Percentiles rank a stretch among this genome's conserved stretches.
Conservation (phyloP, 2,888 invertebrate species). For the Acronicta aceris region DNA sequence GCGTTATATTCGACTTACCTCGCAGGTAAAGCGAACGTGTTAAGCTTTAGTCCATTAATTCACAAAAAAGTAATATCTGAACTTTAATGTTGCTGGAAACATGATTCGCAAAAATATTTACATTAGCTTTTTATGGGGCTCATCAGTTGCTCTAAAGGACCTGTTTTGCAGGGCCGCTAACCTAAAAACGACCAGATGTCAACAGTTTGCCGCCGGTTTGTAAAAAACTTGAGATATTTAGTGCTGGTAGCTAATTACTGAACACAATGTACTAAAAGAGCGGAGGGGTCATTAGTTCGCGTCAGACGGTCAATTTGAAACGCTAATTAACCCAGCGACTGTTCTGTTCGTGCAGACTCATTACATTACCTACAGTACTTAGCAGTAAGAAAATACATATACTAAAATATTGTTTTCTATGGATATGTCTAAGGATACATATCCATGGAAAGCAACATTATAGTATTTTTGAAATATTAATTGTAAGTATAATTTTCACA, state of each 20-base stretch:
- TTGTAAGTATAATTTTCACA: too few species aligned
- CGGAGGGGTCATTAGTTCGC: conserved; percentile 32
- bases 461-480: too few species aligned
- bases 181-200: conserved; percentile 15
- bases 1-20: conserved; percentile 9
- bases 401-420: too few species aligned
- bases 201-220: background rate
- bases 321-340: conserved; percentile 35
- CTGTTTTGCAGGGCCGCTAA: conserved; percentile 28
- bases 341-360: conserved; percentile 14
- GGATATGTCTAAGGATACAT: too few species aligned
- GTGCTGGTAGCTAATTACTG: conserved; percentile 24
- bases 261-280: conserved; percentile 13
- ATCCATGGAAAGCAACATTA: too few species aligned
- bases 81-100: conserved; percentile 11
- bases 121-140: conserved; percentile 11
- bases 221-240: conserved; percentile 16
- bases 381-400: background rate
- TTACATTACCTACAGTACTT: conserved; percentile 4
- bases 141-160: conserved; percentile 26
- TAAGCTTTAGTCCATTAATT: background rate
- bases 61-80: background rate
- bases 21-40: conserved; percentile 9
- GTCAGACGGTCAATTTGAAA: conserved; percentile 33
- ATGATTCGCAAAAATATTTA: conserved; percentile 2